These are phyloP conservation scores for Tonatia bakeri DNA, from an alignment of 2,113 vertebrate species.

Conservation along the genomic window DNA sequence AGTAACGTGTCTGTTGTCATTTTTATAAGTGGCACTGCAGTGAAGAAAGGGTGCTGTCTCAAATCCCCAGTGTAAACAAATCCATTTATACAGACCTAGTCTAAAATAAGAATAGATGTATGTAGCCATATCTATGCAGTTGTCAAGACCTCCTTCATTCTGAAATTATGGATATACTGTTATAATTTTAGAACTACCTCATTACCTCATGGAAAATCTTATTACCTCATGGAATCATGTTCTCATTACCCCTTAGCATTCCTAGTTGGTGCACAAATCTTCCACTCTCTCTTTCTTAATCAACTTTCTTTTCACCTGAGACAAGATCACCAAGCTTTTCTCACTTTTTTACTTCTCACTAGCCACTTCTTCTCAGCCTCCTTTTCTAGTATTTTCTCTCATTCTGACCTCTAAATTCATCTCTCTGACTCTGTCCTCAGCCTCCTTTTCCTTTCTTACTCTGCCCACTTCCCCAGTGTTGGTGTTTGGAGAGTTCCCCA, in stretches of 20 bases:
- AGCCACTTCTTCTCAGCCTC: not conserved
- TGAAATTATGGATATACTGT: not conserved
- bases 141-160: not conserved
- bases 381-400: not conserved
- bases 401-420: not conserved
- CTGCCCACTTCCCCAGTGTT: not conserved
- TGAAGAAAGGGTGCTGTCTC: not conserved
- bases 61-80: not conserved
- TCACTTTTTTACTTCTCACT: slow-evolving; percentile 41
- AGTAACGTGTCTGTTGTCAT: not conserved
- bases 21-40: not conserved
- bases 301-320: not conserved
- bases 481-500: not conserved
- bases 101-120: not conserved
- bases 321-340: not conserved
- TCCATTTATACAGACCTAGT: not conserved
- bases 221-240: not conserved
- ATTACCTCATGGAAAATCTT: not conserved
- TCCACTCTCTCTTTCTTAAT: not conserved
- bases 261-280: not conserved
- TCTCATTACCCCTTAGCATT: not conserved
- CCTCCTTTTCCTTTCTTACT: not conserved
- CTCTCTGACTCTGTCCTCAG: not conserved
- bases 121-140: not conserved
- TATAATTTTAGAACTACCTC: not conserved